Conservation (phyloP, 2,113 vertebrate species). For the Pedionomus torquatus region DNA sequence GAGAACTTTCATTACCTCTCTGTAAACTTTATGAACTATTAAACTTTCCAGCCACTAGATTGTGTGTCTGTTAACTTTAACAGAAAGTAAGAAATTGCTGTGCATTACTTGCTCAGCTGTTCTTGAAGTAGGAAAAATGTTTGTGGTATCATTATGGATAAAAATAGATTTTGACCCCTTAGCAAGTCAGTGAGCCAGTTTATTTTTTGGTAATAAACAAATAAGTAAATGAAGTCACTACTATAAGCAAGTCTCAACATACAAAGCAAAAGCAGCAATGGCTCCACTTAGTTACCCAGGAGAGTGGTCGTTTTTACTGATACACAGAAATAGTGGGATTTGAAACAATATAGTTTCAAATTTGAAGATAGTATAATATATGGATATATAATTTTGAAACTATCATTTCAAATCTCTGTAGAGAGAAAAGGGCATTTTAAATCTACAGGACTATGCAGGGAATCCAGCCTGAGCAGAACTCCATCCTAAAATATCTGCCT, state of each 20-base stretch:
- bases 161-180: neutral
- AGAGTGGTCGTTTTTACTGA: neutral
- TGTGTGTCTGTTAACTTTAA: neutral
- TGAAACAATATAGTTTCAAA: neutral
- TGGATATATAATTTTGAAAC: neutral
- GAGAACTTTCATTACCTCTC: neutral
- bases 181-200: neutral
- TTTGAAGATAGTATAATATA: neutral
- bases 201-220: neutral
- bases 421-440: neutral
- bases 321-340: neutral
- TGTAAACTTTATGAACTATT: neutral
- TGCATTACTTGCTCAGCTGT: neutral
- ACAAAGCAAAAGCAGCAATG: neutral
- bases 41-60: neutral
- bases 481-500: neutral
- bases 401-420: neutral
- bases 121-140: neutral
- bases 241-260: neutral
- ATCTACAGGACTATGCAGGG: neutral
- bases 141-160: neutral
- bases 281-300: neutral
- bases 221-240: neutral
- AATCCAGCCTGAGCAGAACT: neutral
- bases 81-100: neutral